Base-by-base conservation (phyloP, 2,888 invertebrate genomes). In the Selenia dentaria region DNA sequence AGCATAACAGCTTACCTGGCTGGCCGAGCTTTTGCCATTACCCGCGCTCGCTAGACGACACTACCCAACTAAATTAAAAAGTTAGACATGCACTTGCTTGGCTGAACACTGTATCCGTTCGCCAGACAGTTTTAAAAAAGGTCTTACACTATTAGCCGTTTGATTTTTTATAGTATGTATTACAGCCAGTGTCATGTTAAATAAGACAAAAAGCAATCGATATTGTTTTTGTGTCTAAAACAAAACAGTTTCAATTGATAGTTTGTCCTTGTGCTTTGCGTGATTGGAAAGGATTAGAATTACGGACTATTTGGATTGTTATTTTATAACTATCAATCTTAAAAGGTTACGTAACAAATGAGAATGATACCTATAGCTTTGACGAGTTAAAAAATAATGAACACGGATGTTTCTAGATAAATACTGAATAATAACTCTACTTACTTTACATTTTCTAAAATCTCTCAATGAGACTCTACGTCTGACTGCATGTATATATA, bases 1-100 rank as follows among this genome's bases (percentile, higher is more conserved):
- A n/a, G n/a, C n/a, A n/a, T n/a, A 81, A 78, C 65, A 68, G 59
- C 64, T 62, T 74, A 78, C 72, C 69, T 64, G 66, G 53, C 69
- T 64, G 66, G 53, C 45, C 38, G 57, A 66, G 70, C 76, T 74
- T 73, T 73, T 67, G 67, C 71, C 59, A 67, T 54, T 48, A 42
- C 51, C 50, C 52, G 58, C 48, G 42, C 34, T 47, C 48, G 45
- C 51, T 54, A 57, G 50, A 59, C 56, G 29, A 4, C 48, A 62
- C 66, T 59, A 80, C 27, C 59, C 80, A 57, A 43, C 59, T 52
- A 52, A 75, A 59, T 80, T 70, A 9, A 59, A 55, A 63, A 70
- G 68, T 13, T 39, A 6, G 6, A 9, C 41, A 36, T 45, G 22
- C 34, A 31, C 9, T 35, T 44, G 35, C 37, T 25, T 29, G 14